Percentiles rank a stretch among this genome's conserved stretches.
Conservation (phyloP, 2,888 invertebrate genomes). For the Heliconius hortense region DNA sequence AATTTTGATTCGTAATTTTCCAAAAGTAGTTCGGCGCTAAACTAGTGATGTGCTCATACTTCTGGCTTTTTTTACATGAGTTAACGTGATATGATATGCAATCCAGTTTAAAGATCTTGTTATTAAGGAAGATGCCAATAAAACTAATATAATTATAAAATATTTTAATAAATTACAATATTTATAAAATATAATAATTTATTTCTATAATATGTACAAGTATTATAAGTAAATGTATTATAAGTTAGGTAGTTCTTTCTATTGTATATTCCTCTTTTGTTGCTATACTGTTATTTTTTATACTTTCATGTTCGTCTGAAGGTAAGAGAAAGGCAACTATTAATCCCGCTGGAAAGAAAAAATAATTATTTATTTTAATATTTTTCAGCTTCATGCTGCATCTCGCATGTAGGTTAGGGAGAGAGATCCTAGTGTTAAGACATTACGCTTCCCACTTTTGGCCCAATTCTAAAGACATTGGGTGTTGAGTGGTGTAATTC, state of each 20-base stretch:
- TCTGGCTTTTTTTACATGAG: too few species aligned
- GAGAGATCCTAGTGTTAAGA: too few species aligned
- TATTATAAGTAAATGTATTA: conserved; percentile 1
- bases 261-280: conserved; percentile 13
- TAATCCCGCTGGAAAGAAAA: conserved; percentile 63
- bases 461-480: too few species aligned
- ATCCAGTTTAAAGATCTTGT: not conserved
- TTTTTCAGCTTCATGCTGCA: too few species aligned
- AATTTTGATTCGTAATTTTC: not conserved
- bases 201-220: not conserved
- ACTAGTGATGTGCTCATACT: too few species aligned
- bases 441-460: too few species aligned
- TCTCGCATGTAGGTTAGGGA: too few species aligned
- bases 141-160: not conserved
- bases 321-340: conserved; percentile 59
- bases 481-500: too few species aligned
- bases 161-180: not conserved
- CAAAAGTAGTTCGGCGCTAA: too few species aligned
- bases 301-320: conserved; percentile 46
- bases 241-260: conserved; percentile 20
- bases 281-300: not conserved
- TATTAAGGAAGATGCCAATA: not conserved
- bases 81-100: too few species aligned
- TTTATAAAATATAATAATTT: not conserved
- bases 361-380: not conserved